Evolutionary conservation across 2,113 vertebrate genomes (phyloP).

Genomic region (Notiomystis cincta): DNA sequence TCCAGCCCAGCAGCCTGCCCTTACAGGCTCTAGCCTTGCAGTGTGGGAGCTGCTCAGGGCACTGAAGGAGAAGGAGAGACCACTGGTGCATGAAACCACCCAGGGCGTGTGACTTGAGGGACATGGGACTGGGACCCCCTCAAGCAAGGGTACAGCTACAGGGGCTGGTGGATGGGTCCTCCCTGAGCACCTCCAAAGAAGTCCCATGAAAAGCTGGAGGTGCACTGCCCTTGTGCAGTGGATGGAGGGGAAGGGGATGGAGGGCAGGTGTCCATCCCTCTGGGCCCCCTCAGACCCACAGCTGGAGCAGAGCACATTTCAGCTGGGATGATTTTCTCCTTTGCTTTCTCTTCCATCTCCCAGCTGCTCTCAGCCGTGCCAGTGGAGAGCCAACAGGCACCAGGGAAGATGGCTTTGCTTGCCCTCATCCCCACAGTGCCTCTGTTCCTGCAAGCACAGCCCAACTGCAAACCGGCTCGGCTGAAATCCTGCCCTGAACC

Average conservation of each 20-base stretch:
- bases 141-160: not conserved
- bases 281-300: not conserved
- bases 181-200: not conserved
- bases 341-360: not conserved
- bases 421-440: not conserved
- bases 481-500: not conserved
- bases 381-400: accelerated
- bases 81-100: not conserved
- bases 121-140: accelerated
- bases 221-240: not conserved
- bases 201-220: not conserved
- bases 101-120: accelerated
- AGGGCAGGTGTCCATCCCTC: not conserved
- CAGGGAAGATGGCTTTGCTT: not conserved
- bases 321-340: not conserved
- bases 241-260: not conserved
- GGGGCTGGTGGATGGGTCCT: not conserved
- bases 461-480: not conserved
- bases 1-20: not conserved
- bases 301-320: not conserved
- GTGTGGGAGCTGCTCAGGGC: not conserved
- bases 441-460: not conserved
- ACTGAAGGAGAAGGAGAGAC: not conserved
- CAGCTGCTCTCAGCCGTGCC: not conserved
- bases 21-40: not conserved